Base-by-base conservation (phyloP, 2,113 vertebrate genomes). In the Monopterus albus region DNA sequence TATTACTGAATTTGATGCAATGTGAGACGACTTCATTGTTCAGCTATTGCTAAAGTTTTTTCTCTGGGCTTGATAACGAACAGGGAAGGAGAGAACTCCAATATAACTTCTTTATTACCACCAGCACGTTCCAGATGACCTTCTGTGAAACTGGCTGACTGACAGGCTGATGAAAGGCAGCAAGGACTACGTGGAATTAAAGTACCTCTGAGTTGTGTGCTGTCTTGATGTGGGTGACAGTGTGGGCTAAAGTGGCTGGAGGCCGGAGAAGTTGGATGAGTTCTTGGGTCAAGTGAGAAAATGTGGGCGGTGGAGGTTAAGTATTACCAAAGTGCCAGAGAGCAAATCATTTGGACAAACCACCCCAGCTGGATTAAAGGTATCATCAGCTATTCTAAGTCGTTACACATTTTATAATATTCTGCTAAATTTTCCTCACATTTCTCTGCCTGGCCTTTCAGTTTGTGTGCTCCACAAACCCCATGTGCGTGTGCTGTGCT, bases 51-150 rank as follows among this genome's bases (percentile, higher is more conserved):
- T 6, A 42, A 69, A 53, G 31, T 40, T 53, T 68, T 40, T 52
- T 46, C 35, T 64, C 38, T 6, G 29, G 51, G 15, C 47, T 75
- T 53, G 21, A 69, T 56, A 52, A 42, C n/a, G 10, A 72, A 67
- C 13, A 33, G 21, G 23, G 68, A 67, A 3, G 18, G 53, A 57
- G 17, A 42, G 26, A 66, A 53, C 21, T 82, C 53, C 70, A 75
- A 70, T 71, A 74, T 52, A 72, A 70, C 50, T 56, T 78, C 47
- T 60, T 75, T 82, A 83, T 79, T 73, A 63, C 56, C 20, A 7
- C 62, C 18, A 63, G 71, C 74, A 55, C 33, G 25, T 59, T 71
- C 38, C 42, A 55, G 61, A 81, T 81, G 85, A 84, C 68, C 76
- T 69, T 66, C 20, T 56, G 59, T 67, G 72, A 87, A 69, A 75